Evolutionary conservation across 2,113 vertebrate species (phyloP), one percentile per base, ranked within the genome.

Genomic region (Elephantulus edwardii): DNA sequence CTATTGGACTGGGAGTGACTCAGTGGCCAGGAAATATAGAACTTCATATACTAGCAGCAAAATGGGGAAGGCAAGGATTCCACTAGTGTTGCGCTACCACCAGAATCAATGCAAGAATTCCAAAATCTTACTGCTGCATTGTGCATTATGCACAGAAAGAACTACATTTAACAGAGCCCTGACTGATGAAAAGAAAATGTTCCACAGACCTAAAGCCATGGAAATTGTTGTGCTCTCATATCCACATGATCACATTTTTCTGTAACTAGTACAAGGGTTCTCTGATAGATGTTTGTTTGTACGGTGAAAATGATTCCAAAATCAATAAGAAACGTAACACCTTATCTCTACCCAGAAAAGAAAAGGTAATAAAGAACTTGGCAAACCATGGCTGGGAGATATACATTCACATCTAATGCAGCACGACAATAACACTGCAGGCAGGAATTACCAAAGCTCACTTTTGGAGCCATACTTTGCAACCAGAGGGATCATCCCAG

Each of bases 191-290:
- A 77, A 94, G 54, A 86, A 91, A 90, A 68, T 6, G 16, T 22
- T 86, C 86, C 38, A 86, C 50, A 54, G 85, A 90, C 58, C n/a
- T 78, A 84, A 10, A 78, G 66, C 75, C 68, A 48, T 75, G 62
- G 79, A 94, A n/a, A 85, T 82, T 60, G 86, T 92, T 81, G 6
- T 16, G 60, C 70, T 85, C 62, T n/a, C n/a, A n/a, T n/a, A n/a
- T n/a, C n/a, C 84, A 78, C 79, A 86, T 75, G 78, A 76, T 56
- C 90, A 84, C 93, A 95, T 95, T 96, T 88, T 93, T 95, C 83
- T 92, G 54, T 78, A 91, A 90, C 94, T 90, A 96, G 79, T 68
- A 83, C 75, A 74, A 58, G 75, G 24, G 44, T 83, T 94, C 60
- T 78, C 80, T 85, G 92, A 94, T 88, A 91, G 83, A 78, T 86